Evolutionary conservation across 1,140 invertebrate species (phyloP).

Genomic region (Xylocopa sonorina): DNA sequence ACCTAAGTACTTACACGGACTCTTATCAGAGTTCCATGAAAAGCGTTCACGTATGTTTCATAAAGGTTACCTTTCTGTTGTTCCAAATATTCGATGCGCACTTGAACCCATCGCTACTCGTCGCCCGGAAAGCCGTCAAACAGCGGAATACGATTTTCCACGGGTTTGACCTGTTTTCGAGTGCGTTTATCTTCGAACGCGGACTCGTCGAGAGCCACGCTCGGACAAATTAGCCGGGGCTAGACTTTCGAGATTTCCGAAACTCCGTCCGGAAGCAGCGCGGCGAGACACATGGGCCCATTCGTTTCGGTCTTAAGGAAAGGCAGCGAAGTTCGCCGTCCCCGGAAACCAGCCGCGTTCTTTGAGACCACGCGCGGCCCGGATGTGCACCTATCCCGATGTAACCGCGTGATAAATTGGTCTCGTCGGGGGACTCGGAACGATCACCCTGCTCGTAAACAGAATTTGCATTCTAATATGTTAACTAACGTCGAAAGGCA

Average conservation of each 20-base stretch:
- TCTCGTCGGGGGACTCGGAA: constrained; percentile 41
- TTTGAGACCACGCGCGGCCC: constrained; percentile 17
- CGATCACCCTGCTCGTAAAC: constrained; percentile 46
- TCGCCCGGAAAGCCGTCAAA: background rate
- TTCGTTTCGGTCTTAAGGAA: constrained; percentile 43
- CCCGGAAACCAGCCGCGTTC: background rate
- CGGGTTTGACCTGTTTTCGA: background rate
- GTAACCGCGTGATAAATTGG: constrained; percentile 47
- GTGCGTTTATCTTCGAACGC: constrained; percentile 28
- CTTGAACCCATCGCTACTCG: too few relatives aligned
- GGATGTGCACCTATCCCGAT: constrained; percentile 40
- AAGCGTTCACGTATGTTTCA: too few relatives aligned
- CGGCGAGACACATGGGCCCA: constrained; percentile 25
- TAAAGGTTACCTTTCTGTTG: too few relatives aligned
- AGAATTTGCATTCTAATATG: constrained; percentile 57
- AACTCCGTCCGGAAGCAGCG: background rate
- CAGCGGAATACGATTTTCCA: constrained; percentile 8
- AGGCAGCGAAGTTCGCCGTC: constrained; percentile 15
- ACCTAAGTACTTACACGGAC: too few relatives aligned
- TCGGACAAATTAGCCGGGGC: constrained; percentile 35
- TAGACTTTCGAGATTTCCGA: constrained; percentile 51
- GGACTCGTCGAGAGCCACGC: constrained; percentile 25
- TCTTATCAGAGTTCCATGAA: too few relatives aligned
- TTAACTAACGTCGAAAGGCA: constrained; percentile 50
- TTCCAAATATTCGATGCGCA: too few relatives aligned